Evolutionary conservation across 2,113 vertebrate species (phyloP), one percentile per base, ranked within the genome.

Genomic region (Perccottus glenii): DNA sequence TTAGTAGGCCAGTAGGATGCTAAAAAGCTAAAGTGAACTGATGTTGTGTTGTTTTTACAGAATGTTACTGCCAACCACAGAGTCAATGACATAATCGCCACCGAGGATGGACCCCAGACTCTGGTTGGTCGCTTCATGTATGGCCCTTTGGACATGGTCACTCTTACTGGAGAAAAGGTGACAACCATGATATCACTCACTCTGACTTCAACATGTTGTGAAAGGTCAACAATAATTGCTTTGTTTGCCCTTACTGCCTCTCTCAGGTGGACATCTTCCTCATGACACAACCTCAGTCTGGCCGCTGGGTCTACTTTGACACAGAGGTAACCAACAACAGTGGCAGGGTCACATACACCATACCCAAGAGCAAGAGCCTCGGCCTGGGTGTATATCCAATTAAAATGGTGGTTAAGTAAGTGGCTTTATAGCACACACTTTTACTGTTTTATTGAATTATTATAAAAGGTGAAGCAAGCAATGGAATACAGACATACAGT

Each of bases 81-180:
- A 75, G 97, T 96, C 64, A 98, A 97, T 0, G 97, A 99, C 0
- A 86, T 98, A 70, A 96, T 99, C 27, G 93, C 95, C 0, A 96
- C 94, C 0, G 98, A 98, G 87, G 96, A 96, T 0, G 94, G 96
- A 11, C 93, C 92, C 3, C 98, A 99, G 87, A 92, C 93, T 2
- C 90, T 99, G 45, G 94, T 98, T 45, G 98, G 98, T 7, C 95
- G 98, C 52, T 99, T 99, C 81, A 99, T 99, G 98, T 99, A 98
- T 0, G 98, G 98, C 10, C 97, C 98, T 51, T 88, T 99, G 50
- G 98, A 99, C 91, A 99, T 99, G 98, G 98, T 99, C 40, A 97
- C 98, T 38, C 87, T 99, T 67, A 98, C 98, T 0, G 98, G 98
- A 43, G 98, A 98, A 87, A 99, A 99, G 96, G 98, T 98, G 86